Evolutionary conservation across 1,140 invertebrate genomes (phyloP).

Genomic region (Fopius arisanus): DNA sequence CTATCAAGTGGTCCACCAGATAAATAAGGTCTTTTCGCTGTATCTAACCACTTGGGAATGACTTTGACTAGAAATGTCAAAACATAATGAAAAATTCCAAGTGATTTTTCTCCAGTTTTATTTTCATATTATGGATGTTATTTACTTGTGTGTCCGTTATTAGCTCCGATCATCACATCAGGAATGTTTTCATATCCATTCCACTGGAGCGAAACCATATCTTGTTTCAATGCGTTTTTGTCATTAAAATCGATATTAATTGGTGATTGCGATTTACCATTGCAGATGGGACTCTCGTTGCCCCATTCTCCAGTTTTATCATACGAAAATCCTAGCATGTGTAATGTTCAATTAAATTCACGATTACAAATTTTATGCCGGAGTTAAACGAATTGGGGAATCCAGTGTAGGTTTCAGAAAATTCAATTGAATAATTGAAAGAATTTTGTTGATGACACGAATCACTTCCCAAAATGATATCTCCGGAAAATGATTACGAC

Average conservation of each 20-base stretch:
- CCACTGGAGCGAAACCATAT: neutral
- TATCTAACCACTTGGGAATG: neutral
- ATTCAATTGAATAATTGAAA: too few species aligned
- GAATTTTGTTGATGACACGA: too few species aligned
- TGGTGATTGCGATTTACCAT: neutral
- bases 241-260: neutral
- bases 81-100: neutral
- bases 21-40: neutral
- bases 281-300: neutral
- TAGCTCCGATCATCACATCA: neutral
- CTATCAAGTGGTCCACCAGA: conserved; percentile 6
- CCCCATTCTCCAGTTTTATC: neutral
- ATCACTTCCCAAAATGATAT: too few species aligned
- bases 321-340: neutral
- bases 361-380: neutral
- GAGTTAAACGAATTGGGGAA: too few species aligned
- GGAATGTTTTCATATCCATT: neutral
- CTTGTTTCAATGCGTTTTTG: neutral
- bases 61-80: neutral
- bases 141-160: neutral
- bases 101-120: neutral
- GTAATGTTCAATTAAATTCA: neutral
- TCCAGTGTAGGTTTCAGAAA: too few species aligned
- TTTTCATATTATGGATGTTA: too few species aligned
- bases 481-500: too few species aligned